Conservation (phyloP, 1,140 invertebrate species). For the Eupristina koningsbergeri region DNA sequence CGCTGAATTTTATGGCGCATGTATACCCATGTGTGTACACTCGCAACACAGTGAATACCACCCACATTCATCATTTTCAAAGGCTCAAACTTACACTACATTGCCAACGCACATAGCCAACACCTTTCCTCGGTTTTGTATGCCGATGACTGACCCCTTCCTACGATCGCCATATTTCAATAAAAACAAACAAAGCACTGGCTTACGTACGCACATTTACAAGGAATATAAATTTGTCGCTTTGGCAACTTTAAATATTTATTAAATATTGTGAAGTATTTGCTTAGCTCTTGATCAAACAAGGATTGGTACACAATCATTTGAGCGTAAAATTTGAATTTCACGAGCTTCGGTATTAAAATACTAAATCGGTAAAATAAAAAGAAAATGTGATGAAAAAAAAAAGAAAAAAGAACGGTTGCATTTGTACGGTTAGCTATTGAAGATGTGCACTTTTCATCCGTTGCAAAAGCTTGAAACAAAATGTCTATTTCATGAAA, state of each 20-base stretch:
- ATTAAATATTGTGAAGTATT: background rate
- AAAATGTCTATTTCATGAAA: conserved; percentile 17
- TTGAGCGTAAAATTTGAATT: no score
- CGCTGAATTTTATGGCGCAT: background rate
- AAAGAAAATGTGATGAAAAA: no score
- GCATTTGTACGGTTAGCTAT: no score
- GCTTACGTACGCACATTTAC: no score
- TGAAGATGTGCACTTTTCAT: background rate
- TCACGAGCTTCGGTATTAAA: no score
- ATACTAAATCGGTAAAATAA: no score
- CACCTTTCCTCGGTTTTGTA: background rate
- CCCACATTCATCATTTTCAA: conserved; percentile 43
- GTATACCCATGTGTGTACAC: background rate
- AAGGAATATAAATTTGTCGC: background rate
- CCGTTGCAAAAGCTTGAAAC: background rate
- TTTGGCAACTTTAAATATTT: background rate
- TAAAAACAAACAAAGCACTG: background rate
- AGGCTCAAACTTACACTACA: background rate
- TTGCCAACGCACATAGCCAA: background rate
- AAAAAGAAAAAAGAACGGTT: no score
- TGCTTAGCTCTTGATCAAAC: background rate
- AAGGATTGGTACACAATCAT: background rate
- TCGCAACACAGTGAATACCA: background rate
- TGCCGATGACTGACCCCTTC: background rate
- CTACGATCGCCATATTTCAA: background rate